Percentiles rank a stretch among this genome's conserved stretches.
These are phyloP conservation scores for Gambusia holbrooki DNA, from an alignment of 2,113 vertebrate genomes.

Conservation along the genomic window DNA sequence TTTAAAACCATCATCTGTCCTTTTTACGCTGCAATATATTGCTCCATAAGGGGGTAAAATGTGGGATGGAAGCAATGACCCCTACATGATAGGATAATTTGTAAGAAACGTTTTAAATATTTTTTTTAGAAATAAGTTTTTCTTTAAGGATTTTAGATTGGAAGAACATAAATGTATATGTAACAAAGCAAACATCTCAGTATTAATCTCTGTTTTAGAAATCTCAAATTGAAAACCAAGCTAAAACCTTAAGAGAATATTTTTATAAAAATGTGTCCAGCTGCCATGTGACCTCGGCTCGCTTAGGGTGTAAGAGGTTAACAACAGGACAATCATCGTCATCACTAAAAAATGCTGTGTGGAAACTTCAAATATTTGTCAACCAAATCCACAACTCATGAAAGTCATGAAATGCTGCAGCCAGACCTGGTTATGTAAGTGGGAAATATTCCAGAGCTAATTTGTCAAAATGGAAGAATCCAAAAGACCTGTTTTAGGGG, in stretches of 20 bases:
- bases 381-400: neutral
- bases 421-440: neutral
- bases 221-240: too few species aligned
- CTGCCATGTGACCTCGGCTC: too few species aligned
- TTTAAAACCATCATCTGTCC: too few species aligned
- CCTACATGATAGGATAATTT: neutral
- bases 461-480: neutral
- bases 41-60: neutral
- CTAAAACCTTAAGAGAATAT: neutral
- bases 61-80: neutral
- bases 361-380: too few species aligned
- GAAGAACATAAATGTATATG: neutral
- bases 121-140: neutral
- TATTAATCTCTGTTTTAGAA: too few species aligned
- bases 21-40: too few species aligned
- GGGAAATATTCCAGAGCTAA: neutral
- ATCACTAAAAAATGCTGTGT: neutral
- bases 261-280: neutral
- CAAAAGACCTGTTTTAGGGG: neutral
- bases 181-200: too few species aligned
- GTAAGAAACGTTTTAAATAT: neutral
- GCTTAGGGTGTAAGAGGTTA: neutral
- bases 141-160: neutral
- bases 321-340: neutral
- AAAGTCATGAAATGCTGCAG: neutral